Conservation (phyloP, 2,113 vertebrate species). For the Potamarius usumacintae region DNA sequence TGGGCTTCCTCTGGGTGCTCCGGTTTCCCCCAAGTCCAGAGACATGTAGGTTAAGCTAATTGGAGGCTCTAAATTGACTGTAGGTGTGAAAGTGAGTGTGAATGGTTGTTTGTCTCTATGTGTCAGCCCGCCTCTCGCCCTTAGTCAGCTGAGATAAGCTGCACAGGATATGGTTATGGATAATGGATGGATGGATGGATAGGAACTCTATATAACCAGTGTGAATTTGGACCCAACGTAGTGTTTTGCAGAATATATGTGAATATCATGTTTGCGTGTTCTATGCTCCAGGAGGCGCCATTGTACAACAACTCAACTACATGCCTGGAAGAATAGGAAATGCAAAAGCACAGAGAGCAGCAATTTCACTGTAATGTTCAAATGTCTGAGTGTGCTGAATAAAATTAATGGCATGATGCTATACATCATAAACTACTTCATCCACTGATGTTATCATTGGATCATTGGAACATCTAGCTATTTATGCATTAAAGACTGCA, state of each 20-base stretch:
- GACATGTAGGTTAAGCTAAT: no score
- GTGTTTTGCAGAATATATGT: background rate
- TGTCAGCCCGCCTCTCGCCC: no score
- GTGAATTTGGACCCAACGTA: background rate
- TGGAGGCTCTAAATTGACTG: no score
- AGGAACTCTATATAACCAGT: background rate
- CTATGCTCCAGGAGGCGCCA: conserved; percentile 19
- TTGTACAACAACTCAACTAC: conserved; percentile 5
- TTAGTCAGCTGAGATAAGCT: no score
- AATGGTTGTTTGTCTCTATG: no score
- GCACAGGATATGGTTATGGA: no score
- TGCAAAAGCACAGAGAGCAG: no score
- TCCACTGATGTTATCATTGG: background rate
- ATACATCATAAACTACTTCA: background rate
- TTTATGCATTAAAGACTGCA: background rate
- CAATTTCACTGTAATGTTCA: background rate
- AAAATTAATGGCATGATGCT: background rate
- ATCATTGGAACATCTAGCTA: background rate
- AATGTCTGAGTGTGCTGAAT: background rate
- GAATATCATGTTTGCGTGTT: background rate
- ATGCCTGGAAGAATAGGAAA: background rate
- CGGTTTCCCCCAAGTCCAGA: no score
- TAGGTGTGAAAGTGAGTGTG: no score
- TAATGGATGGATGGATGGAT: background rate
- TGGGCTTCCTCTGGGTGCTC: no score